Evolutionary conservation across 1,140 invertebrate species (phyloP).

Genomic region (Chrysopa pallens): DNA sequence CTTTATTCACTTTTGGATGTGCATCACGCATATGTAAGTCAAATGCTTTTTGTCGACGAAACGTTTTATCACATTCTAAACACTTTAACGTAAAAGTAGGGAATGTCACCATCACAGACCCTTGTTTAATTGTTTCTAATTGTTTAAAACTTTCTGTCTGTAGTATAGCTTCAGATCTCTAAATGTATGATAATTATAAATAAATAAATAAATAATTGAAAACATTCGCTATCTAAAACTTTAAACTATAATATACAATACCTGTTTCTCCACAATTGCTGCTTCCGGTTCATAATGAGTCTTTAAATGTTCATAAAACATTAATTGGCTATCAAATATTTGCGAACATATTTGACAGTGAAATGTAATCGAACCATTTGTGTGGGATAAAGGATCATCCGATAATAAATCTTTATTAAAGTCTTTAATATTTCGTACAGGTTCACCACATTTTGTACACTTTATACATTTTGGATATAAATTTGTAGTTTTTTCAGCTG

Average conservation of each 20-base stretch:
- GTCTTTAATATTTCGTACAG: too few relatives aligned
- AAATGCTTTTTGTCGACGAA: slow-evolving; percentile 42
- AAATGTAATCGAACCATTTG: too few relatives aligned
- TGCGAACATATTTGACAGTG: slow-evolving; percentile 45
- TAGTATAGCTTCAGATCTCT: neutral
- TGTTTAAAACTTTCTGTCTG: too few relatives aligned
- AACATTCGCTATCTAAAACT: slow-evolving; percentile 1
- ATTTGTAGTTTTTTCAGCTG: too few relatives aligned
- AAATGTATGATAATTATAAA: slow-evolving; percentile 19
- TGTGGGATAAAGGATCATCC: too few relatives aligned
- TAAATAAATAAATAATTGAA: slow-evolving; percentile 22
- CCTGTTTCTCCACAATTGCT: neutral
- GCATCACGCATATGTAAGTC: slow-evolving; percentile 38
- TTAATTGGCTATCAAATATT: slow-evolving; percentile 43
- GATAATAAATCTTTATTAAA: too few relatives aligned
- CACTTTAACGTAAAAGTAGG: slow-evolving; percentile 17
- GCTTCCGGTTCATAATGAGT: slow-evolving; percentile 50
- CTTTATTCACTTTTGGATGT: slow-evolving; percentile 25
- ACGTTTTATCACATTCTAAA: slow-evolving; percentile 40
- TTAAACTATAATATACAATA: neutral
- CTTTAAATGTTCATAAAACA: slow-evolving; percentile 66
- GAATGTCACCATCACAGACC: too few relatives aligned
- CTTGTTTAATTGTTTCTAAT: too few relatives aligned
- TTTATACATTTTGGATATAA: too few relatives aligned
- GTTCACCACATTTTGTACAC: too few relatives aligned